These are phyloP conservation scores for Conomelus anceps DNA, from an alignment of 2,888 invertebrate genomes.

Conservation along the genomic window DNA sequence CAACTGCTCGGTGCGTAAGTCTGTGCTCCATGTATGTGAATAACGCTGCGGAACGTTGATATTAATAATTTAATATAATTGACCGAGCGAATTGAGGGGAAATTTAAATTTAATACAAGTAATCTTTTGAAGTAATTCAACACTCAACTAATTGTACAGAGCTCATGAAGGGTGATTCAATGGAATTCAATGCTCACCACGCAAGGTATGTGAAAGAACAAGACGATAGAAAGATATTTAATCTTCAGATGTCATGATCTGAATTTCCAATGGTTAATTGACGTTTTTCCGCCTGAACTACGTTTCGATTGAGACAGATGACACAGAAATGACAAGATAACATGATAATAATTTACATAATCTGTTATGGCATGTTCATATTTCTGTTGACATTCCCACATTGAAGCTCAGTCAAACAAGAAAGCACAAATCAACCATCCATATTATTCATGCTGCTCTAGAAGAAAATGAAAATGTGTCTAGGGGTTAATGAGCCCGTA, in stretches of 20 bases:
- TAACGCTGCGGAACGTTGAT: no score
- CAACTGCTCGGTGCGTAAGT: no score
- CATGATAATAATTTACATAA: not conserved
- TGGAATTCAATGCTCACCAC: not conserved
- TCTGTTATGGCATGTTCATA: not conserved
- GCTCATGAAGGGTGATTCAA: not conserved
- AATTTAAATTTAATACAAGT: no score
- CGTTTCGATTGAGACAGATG: not conserved
- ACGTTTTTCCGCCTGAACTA: not conserved
- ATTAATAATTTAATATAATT: no score
- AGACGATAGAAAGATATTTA: not conserved
- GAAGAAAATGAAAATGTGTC: no score
- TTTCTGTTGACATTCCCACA: not conserved
- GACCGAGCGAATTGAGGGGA: no score
- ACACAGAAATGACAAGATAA: not conserved
- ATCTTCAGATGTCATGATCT: not conserved
- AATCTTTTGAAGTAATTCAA: no score
- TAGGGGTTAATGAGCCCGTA: no score
- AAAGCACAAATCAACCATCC: not conserved
- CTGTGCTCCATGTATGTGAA: no score
- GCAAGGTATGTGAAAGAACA: not conserved
- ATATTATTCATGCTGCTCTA: no score
- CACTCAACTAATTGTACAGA: no score
- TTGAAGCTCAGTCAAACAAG: not conserved
- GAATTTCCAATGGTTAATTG: not conserved